Evolutionary conservation across 2,113 vertebrate genomes (phyloP), one percentile per base, ranked within the genome.

Genomic region (Marcusenius ussheri): DNA sequence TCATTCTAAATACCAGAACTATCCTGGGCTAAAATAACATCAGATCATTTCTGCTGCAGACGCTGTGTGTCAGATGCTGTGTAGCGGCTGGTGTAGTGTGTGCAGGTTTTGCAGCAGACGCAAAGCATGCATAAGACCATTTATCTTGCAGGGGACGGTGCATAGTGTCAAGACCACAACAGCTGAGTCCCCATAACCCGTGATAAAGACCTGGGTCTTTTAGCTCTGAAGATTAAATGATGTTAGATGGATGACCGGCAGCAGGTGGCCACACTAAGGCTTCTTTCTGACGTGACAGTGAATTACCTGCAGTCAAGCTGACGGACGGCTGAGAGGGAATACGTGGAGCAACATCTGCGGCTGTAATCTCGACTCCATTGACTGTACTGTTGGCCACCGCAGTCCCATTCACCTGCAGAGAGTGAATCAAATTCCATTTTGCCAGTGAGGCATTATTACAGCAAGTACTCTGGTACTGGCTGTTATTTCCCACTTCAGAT

Each of bases 261-360:
- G 74, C 74, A 17, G 74, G 74, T 80, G 74, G 74, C 15, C 35
- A 80, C 15, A 80, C 35, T 19, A 80, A 39, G 31, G 74, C 31
- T 42, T 80, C 9, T 45, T 83, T 45, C 7, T 88, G 39, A 53
- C 9, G 39, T 19, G 15, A 17, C n/a, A 15, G 15, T 31, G 0
- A 19, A 91, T 83, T 94, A 97, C 96, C 96, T 93, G 95, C 92
- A 45, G 95, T 91, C 45, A 97, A 62, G 89, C 91, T 95, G 92
- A 96, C 93, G 35, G 95, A 94, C 27, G 89, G 94, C 91, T 97
- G 96, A 3, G 94, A 96, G 0, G 96, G 95, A 35, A 93, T 95
- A 0, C 93, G 91, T 0, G 96, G 95, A 0, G 95, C 94, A 90
- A 97, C 94, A 88, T 95, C 94, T 8, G 94, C 92, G 39, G 94